Conservation (phyloP, 1,140 invertebrate genomes). For the Druon quercuslanigerum region DNA sequence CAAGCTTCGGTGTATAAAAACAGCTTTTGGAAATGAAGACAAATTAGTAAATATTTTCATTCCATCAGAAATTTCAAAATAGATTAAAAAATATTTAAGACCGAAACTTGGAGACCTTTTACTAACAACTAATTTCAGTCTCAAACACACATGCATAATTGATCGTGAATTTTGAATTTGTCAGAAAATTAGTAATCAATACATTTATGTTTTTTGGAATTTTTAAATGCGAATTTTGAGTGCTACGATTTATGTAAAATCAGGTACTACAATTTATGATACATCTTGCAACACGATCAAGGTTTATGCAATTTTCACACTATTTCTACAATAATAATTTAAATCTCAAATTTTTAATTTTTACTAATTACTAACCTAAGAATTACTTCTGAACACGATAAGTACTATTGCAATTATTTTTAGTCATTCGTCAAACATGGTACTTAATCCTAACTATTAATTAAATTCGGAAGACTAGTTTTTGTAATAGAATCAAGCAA, state of each 20-base stretch:
- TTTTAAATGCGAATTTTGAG: background rate
- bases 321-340: background rate
- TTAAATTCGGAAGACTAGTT: no score
- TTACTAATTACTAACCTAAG: constrained; percentile 6
- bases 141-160: constrained; percentile 25
- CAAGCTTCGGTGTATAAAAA: background rate
- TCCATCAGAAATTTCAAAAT: no score
- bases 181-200: background rate
- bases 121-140: constrained; percentile 25
- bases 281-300: background rate
- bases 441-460: no score
- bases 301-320: background rate
- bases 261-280: background rate
- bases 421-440: no score
- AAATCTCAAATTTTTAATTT: background rate
- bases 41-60: background rate
- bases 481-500: no score
- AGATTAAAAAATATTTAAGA: background rate
- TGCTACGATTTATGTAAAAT: background rate
- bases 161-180: background rate
- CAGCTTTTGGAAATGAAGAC: background rate
- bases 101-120: constrained; percentile 4
- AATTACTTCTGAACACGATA: constrained; percentile 3
- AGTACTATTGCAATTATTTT: background rate
- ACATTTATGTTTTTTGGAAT: background rate